Base-by-base conservation (phyloP, 2,888 invertebrate genomes). In the Drosophila kambysellisi region DNA sequence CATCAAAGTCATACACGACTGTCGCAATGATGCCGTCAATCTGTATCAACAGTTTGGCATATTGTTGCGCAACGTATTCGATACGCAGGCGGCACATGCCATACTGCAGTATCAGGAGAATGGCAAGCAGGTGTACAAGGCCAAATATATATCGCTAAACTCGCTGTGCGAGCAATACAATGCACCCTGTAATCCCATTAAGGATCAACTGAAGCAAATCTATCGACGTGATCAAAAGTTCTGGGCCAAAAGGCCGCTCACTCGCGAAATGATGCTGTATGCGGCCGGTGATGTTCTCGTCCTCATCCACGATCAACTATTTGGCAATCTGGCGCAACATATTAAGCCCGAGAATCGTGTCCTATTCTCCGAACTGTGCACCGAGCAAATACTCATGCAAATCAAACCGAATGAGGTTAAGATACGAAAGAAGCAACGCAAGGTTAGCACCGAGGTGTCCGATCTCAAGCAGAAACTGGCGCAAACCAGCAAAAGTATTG, bases 81-180 rank as follows among this genome's bases (percentile, higher is more conserved):
- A 98, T 92, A 98, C 98, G 41, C 98, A 97, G 95, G 96, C 97
- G 43, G 98, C 98, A 50, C 98, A 99, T 93, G 97, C 98, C 62
- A 96, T 99, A 15, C 94, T 99, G 57, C 97, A 98, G 91, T 96
- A 96, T 91, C 98, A 98, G 94, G 97, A 97, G 88, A 97, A 96
- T 71, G 96, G 96, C 73, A 96, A 97, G 88, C 98, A 98, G 41
- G 97, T 98, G 59, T 97, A 98, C 92, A 99, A 99, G 94, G 97
- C 98, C 61, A 98, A 98, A 94, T 97, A 97, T 92, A 96, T 98
- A 56, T 97, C 98, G 83, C 94, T 99, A 68, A 98, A 98, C 94
- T 97, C 98, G 62, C 94, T 99, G 63, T 98, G 98, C 93, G 97
- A 98, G 93, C 94, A 96, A 76, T 98, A 98, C 92, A 96, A 96